A percentile compares a stretch with the other conserved stretches of the same genome.
Evolutionary conservation across 2,888 invertebrate genomes (phyloP).

Genomic region (Sinhomidia bicolor): DNA sequence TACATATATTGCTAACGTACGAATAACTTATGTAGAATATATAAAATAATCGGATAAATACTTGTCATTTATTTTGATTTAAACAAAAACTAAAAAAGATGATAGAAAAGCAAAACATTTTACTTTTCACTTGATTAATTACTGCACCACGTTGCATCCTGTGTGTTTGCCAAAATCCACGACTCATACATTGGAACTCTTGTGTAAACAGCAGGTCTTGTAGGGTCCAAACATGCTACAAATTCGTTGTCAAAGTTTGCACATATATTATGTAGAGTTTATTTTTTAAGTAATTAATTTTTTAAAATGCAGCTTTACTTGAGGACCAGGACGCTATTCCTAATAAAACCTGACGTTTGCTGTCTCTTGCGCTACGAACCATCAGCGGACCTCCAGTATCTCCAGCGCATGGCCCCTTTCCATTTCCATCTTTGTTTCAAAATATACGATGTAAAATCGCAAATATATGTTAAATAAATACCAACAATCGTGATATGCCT

Average conservation of each 20-base stretch:
- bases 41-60: too few relatives aligned
- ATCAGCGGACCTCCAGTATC: conserved; percentile 66
- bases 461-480: not conserved
- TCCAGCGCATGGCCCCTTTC: conserved; percentile 60
- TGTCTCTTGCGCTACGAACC: conserved; percentile 40
- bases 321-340: conserved; percentile 71
- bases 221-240: conserved; percentile 68
- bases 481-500: too few relatives aligned
- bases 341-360: conserved; percentile 33
- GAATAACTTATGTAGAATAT: too few relatives aligned
- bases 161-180: conserved; percentile 73
- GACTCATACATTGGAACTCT: conserved; percentile 74
- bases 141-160: conserved; percentile 71
- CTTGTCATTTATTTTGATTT: too few relatives aligned
- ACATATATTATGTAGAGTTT: too few relatives aligned
- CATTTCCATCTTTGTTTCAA: conserved; percentile 42
- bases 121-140: too few relatives aligned
- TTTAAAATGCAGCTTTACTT: conserved; percentile 53
- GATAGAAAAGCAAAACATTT: too few relatives aligned
- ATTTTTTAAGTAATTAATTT: too few relatives aligned
- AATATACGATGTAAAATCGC: not conserved
- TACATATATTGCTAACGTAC: too few relatives aligned
- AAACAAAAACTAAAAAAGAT: too few relatives aligned
- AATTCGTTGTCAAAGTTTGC: too few relatives aligned
- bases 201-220: conserved; percentile 75